Percentiles rank a stretch among this genome's conserved stretches.
phyloP scores from a whole-genome alignment of 2,113 vertebrate species.

The Dryoscopus gambensis region DNA sequence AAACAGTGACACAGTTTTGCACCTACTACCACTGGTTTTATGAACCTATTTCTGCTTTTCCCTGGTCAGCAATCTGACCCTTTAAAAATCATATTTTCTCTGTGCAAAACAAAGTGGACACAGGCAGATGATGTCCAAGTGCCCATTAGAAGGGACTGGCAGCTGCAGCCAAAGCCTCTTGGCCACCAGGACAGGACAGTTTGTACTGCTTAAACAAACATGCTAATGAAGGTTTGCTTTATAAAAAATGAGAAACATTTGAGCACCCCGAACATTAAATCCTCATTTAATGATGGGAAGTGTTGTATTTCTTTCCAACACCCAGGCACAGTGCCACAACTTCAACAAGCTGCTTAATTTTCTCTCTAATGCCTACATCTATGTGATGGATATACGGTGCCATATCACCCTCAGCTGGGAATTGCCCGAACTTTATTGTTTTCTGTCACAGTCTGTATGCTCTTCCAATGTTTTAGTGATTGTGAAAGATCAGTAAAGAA shows the following conservation, averaged over 20 bases:
- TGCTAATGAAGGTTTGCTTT: conserved; percentile 1
- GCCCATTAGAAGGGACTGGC: neutral
- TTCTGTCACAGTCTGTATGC: neutral
- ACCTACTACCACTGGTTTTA: neutral
- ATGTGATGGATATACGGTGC: neutral
- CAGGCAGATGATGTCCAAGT: neutral
- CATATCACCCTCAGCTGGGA: neutral
- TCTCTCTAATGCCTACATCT: neutral
- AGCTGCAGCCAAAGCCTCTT: neutral
- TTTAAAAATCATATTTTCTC: neutral
- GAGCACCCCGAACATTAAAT: neutral
- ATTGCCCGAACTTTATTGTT: neutral
- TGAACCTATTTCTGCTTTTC: neutral
- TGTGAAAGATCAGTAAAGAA: neutral
- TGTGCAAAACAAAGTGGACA: neutral
- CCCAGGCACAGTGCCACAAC: neutral
- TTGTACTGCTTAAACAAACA: neutral
- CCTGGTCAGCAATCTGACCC: neutral
- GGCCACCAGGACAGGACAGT: neutral
- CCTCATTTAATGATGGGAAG: conserved; percentile 7
- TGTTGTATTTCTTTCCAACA: neutral
- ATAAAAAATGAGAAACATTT: neutral
- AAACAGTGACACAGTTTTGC: neutral
- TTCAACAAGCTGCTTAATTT: conserved; percentile 9
- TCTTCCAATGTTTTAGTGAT: neutral